These are phyloP conservation scores for Drosophila quadrilineata DNA, from an alignment of 1,140 invertebrate genomes.

Conservation along the genomic window DNA sequence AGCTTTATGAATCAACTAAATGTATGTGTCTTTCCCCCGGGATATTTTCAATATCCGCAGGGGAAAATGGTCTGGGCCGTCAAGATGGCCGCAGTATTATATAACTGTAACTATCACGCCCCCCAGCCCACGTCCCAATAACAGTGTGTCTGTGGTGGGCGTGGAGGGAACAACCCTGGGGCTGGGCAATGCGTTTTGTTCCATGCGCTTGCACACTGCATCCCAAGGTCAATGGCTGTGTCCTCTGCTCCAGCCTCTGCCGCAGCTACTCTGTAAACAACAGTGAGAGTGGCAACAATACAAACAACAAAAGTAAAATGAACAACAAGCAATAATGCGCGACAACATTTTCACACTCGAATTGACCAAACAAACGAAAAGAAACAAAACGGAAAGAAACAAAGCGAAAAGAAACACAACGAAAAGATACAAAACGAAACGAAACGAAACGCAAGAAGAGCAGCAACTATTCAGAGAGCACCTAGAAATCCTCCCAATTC, in stretches of 20 bases:
- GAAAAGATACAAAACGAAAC: no score
- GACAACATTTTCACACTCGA: constrained; percentile 75
- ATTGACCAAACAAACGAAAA: constrained; percentile 69
- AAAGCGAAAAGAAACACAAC: no score
- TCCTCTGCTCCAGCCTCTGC: not conserved
- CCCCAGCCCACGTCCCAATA: no score
- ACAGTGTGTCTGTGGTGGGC: no score
- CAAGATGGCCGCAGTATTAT: constrained; percentile 25
- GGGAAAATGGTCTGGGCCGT: constrained; percentile 35
- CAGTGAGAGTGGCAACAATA: constrained; percentile 19
- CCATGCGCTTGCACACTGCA: constrained; percentile 47
- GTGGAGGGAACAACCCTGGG: constrained; percentile 5
- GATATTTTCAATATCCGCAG: constrained; percentile 7
- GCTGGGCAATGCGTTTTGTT: constrained; percentile 39
- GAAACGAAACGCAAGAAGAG: constrained; percentile 37
- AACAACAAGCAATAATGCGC: constrained; percentile 38
- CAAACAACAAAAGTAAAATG: constrained; percentile 4
- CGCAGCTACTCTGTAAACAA: constrained; percentile 26
- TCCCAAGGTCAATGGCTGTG: constrained; percentile 42
- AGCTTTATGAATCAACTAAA: no score
- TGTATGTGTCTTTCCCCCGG: constrained; percentile 9
- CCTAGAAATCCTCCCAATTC: constrained; percentile 1
- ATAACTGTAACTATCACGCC: not conserved
- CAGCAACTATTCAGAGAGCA: constrained; percentile 22
- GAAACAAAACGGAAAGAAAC: no score